Base-by-base conservation (phyloP, 2,888 invertebrate genomes). In the Lithophane leautieri region DNA sequence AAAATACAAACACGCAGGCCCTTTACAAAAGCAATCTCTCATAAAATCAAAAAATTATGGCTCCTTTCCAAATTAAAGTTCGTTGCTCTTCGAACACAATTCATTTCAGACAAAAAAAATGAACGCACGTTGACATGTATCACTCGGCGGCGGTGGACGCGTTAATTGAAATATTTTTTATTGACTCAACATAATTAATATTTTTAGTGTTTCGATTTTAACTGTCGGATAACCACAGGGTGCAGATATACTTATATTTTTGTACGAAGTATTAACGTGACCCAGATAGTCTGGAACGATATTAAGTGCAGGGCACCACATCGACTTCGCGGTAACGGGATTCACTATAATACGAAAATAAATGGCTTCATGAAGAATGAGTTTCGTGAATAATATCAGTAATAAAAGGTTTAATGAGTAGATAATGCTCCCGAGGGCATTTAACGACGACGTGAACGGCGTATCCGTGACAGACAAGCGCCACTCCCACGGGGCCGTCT, bases 401-500 rank as follows among this genome's bases (percentile, higher is more conserved):
- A 80, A 80, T 81, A 84, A 84, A 80, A 76, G 70, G 79, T 85
- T 86, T 84, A 88, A 89, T 86, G 86, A 86, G 88, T 83, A 82
- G 76, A 84, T 86, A 82, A 87, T 79, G 79, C 73, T 89, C 88
- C 85, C 78, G 87, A 84, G 86, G 88, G 89, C 84, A 88, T 88
- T 90, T 90, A 94, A 93, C 90, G 90, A 92, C 90, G 90, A 93
- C 93, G 92, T 93, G 91, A 92, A 93, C 87, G 91, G 91, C 85
- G 89, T 90, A 89, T 90, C 92, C 91, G 92, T 91, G 91, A 92
- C 90, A 82, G 91, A 90, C 90, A 86, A 89, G 89, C 78, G 89
- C 92, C 92, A 91, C 92, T 91, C 93, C 94, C 90, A 91, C 89
- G 83, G 77, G 86, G 87, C 87, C 85, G 86, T 81, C 88, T 87